Evolutionary conservation across 2,797 vertebrate genomes (phyloP).

Genomic region (Onychomys arenicola): DNA sequence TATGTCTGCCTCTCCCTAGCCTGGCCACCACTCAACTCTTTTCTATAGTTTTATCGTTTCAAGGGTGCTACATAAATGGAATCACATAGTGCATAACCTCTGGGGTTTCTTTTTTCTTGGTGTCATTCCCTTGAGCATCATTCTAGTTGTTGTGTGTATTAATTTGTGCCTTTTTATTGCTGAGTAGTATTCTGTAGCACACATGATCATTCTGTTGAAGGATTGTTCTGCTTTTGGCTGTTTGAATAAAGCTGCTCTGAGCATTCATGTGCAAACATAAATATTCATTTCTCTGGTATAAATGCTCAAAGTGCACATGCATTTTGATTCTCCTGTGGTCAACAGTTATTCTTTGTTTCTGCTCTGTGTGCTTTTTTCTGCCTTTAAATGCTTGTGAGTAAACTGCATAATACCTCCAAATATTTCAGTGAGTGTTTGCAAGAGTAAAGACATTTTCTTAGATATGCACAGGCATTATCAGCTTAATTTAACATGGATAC

Average conservation of each 20-base stretch:
- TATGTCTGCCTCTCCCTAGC: not conserved
- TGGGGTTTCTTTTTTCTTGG: not conserved
- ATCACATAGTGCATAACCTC: not conserved
- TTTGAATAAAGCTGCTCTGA: not conserved
- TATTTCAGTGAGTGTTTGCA: not conserved
- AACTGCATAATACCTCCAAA: not conserved
- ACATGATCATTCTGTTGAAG: not conserved
- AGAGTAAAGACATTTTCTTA: slow-evolving; percentile 9
- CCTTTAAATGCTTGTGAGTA: not conserved
- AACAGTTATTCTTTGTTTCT: slow-evolving; percentile 6
- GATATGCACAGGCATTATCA: not conserved
- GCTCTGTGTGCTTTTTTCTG: not conserved
- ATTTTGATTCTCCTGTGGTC: not conserved
- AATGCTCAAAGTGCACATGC: not conserved
- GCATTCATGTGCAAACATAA: not conserved
- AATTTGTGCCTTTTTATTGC: not conserved
- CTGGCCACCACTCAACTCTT: not conserved
- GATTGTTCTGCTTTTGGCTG: slow-evolving; percentile 15
- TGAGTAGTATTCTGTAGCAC: no score
- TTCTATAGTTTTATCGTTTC: not conserved
- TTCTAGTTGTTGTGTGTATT: not conserved
- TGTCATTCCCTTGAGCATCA: not conserved
- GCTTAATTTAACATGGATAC: not conserved
- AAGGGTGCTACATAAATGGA: not conserved
- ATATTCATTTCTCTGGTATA: slow-evolving; percentile 17